phyloP scores from a whole-genome alignment of 1,140 invertebrate genomes.

The Adoxophyes honmai region DNA sequence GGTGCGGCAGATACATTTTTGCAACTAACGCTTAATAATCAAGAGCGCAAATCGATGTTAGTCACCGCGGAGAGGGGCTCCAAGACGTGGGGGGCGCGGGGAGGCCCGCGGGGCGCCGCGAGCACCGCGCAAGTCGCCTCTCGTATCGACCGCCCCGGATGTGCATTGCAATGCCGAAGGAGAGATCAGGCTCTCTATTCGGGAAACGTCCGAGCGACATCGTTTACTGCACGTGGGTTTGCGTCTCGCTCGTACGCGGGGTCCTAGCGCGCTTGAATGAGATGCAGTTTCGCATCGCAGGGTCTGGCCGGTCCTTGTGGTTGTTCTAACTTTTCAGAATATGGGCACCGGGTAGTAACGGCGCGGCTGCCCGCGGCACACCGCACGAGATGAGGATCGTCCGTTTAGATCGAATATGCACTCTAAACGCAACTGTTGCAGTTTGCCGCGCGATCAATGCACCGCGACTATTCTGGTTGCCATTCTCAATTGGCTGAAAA shows the following conservation, averaged over 20 bases:
- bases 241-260: too few species aligned
- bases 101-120: slow-evolving; percentile 41
- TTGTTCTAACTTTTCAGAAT: too few species aligned
- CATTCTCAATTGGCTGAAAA: too few species aligned
- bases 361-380: too few species aligned
- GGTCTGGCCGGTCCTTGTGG: too few species aligned
- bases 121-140: slow-evolving; percentile 64
- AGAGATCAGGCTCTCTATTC: slow-evolving; percentile 52
- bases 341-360: too few species aligned
- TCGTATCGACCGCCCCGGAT: slow-evolving; percentile 72
- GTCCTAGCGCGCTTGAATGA: too few species aligned
- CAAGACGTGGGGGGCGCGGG: slow-evolving; percentile 51
- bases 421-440: neutral
- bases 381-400: neutral
- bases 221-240: too few species aligned
- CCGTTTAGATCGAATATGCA: slow-evolving; percentile 9
- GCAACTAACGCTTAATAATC: slow-evolving; percentile 57
- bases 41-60: slow-evolving; percentile 68
- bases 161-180: slow-evolving; percentile 65
- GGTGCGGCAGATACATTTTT: slow-evolving; percentile 42
- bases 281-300: too few species aligned
- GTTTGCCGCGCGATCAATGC: neutral
- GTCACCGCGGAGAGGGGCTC: slow-evolving; percentile 44
- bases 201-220: neutral
- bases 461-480: too few species aligned